phyloP scores from a whole-genome alignment of 2,113 vertebrate species.

The Halcyon senegalensis region DNA sequence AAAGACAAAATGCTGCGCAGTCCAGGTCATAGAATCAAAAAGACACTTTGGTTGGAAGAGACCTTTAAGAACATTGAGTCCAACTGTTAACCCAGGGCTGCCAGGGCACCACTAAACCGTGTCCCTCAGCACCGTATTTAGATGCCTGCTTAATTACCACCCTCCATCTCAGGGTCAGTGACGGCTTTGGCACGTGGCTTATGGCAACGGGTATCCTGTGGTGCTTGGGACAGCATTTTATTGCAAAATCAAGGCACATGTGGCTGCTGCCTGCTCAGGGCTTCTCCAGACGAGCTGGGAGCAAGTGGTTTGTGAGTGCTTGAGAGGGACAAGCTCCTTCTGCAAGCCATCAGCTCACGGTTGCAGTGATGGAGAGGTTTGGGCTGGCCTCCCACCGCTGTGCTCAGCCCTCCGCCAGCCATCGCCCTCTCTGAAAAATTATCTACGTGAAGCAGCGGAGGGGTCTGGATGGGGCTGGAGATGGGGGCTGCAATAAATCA shows the following conservation, averaged over 20 bases:
- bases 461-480: neutral
- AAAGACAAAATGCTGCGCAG: rapidly evolving
- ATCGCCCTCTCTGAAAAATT: neutral
- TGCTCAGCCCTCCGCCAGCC: neutral
- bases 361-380: neutral
- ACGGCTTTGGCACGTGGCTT: neutral
- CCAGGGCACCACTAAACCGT: neutral
- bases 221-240: too few species aligned
- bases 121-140: neutral
- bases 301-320: neutral
- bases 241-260: neutral
- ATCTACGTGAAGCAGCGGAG: rapidly evolving
- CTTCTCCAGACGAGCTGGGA: neutral
- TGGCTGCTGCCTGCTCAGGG: rapidly evolving
- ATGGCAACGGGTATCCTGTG: rapidly evolving
- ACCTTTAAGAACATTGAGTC: neutral
- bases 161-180: neutral
- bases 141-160: neutral
- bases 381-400: neutral
- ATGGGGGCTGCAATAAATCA: neutral
- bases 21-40: neutral
- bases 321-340: neutral
- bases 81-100: neutral
- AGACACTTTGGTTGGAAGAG: neutral
- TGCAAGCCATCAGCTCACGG: neutral